These are phyloP conservation scores for Symphodus melops DNA, from an alignment of 2,113 vertebrate species.

Conservation along the genomic window DNA sequence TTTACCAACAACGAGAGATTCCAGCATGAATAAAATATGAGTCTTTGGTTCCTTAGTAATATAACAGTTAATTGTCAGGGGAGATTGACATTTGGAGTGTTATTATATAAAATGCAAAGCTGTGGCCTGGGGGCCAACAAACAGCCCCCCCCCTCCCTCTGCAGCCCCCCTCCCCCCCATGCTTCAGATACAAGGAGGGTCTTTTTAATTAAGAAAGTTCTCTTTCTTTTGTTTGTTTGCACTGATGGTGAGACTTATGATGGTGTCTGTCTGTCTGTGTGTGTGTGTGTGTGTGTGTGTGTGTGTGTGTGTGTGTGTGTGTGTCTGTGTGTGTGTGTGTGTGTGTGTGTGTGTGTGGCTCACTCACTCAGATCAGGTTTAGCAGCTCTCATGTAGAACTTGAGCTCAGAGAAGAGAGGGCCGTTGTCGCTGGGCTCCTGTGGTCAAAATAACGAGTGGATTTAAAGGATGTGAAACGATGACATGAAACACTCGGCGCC, in stretches of 20 bases:
- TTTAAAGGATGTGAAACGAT: too few species aligned
- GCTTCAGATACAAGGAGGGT: conserved; percentile 55
- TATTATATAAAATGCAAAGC: conserved; percentile 84
- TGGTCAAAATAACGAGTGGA: conserved; percentile 20
- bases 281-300: conserved; percentile 9
- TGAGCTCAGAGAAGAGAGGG: conserved; percentile 96
- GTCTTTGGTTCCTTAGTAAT: conserved; percentile 81
- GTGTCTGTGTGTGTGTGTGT: too few species aligned
- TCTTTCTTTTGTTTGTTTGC: conserved; percentile 70
- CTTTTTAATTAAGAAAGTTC: conserved; percentile 84
- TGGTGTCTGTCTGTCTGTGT: conserved; percentile 34
- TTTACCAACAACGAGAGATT: conserved; percentile 83
- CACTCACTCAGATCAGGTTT: conserved; percentile 96
- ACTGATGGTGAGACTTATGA: conserved; percentile 38
- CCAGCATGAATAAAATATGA: conserved; percentile 85
- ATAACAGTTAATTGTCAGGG: conserved; percentile 84
- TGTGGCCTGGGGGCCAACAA: conserved; percentile 75
- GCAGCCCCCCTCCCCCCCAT: conserved; percentile 34
- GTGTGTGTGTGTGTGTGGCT: background rate
- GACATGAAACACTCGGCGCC: too few species aligned
- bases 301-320: background rate
- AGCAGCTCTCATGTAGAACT: conserved; percentile 97
- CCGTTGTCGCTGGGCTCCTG: conserved; percentile 97
- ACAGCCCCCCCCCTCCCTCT: conserved; percentile 51
- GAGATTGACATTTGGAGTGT: conserved; percentile 85